Base-by-base conservation (phyloP, 1,140 invertebrate genomes). In the Drosophila trapezifrons region DNA sequence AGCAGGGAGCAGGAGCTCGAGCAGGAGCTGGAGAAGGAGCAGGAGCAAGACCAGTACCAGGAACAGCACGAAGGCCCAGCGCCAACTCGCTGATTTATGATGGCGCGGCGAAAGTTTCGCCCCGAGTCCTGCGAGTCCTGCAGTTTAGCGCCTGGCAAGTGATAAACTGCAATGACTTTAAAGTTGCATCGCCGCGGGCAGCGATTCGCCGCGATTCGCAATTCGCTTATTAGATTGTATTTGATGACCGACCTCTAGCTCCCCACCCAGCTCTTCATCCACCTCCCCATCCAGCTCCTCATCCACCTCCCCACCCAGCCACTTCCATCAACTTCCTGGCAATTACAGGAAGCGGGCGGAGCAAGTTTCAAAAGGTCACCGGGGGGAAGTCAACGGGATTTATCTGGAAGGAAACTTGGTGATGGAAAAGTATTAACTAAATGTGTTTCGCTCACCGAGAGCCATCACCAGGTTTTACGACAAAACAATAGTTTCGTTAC, bases 61-160 rank as follows among this genome's bases (percentile, higher is more conserved):
- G 17, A 38, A 13, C 12, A 38, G 17, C 38, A 60, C 51, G 27
- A 32, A 32, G 29, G 29, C 32, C 17, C 32, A 60, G 64, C 73
- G 69, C 69, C 62, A 78, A 62, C 62, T 57, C 70, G 59, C 78
- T 86, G 82, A 87, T 86, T 86, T 86, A 86, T 86, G 82, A 82
- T 79, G 63, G 49, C 82, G 45, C 58, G 37, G 78, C 63, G 46
- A 69, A 86, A 86, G 78, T 80, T 85, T 85, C 66, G 51, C 64
- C 49, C 51, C 60, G 57, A 81, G 65, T 77, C 81, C 74, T 75
- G 82, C n/a, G n/a, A 80, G 65, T 77, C 81, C 74, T 75, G 82
- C 74, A 85, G 78, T 85, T 84, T 82, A 87, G 83, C 82, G 83
- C 79, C 75, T 59, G 78, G 62, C 76, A 78, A 72, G 70, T 79